Percentiles rank a stretch among this genome's conserved stretches.
Conservation (phyloP, 2,888 invertebrate genomes). For the Epinotia bilunana region DNA sequence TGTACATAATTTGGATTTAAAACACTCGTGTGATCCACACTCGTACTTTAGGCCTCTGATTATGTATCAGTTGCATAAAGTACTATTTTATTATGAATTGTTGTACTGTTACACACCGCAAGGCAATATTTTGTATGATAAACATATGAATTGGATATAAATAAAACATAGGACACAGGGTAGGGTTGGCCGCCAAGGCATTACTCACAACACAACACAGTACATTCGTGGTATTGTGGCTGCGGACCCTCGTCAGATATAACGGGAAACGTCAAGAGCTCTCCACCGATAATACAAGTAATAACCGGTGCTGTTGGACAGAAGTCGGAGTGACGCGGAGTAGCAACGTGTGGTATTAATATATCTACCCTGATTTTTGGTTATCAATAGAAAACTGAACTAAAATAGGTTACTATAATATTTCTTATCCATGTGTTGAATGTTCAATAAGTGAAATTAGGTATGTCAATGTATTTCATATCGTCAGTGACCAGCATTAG, state of each 20-base stretch:
- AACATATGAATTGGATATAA: not conserved
- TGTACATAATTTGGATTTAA: too few relatives aligned
- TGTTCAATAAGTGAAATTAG: not conserved
- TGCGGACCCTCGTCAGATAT: conserved; percentile 62
- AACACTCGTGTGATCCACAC: too few relatives aligned
- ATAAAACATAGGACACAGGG: conserved; percentile 16
- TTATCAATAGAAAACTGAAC: conserved; percentile 5
- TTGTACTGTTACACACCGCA: too few relatives aligned
- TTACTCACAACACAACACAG: conserved; percentile 30
- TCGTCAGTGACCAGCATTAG: too few relatives aligned
- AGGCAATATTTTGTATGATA: not conserved
- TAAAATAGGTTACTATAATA: not conserved
- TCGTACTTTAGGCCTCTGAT: too few relatives aligned
- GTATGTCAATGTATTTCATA: not conserved
- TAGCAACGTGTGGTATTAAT: conserved; percentile 34
- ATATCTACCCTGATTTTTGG: conserved; percentile 13
- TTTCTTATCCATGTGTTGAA: not conserved
- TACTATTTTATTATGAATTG: too few relatives aligned
- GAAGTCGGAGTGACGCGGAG: conserved; percentile 31
- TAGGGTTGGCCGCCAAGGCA: conserved; percentile 31
- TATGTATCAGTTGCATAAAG: too few relatives aligned
- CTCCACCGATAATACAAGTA: conserved; percentile 46
- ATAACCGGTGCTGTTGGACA: conserved; percentile 44
- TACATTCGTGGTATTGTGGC: conserved; percentile 53
- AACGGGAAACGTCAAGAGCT: conserved; percentile 51